Evolutionary conservation across 2,888 invertebrate species (phyloP).

Genomic region (Amphipoea lucens): DNA sequence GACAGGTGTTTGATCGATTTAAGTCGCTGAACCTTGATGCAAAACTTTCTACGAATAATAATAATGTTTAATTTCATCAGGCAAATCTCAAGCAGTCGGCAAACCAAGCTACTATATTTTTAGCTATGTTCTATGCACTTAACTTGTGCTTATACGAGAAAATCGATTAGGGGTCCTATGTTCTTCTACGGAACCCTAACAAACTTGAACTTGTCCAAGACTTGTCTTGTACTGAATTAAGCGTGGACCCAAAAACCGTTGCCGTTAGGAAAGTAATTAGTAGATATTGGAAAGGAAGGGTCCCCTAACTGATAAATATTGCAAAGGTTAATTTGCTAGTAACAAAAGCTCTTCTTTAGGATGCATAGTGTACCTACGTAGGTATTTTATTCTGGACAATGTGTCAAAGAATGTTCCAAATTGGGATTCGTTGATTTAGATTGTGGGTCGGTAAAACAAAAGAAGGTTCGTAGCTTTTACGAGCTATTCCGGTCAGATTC

Average conservation of each 20-base stretch:
- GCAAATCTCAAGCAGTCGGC: background rate
- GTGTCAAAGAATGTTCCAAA: conserved; percentile 15
- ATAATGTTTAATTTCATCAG: too few relatives aligned
- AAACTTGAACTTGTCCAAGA: conserved; percentile 17
- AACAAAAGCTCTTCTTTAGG: conserved; percentile 58
- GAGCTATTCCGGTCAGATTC: too few relatives aligned
- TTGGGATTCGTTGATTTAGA: conserved; percentile 4
- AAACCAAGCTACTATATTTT: background rate
- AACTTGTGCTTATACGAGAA: background rate
- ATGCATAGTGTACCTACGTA: conserved; percentile 28
- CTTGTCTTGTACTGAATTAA: conserved; percentile 70
- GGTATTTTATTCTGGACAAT: conserved; percentile 17
- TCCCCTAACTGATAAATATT: conserved; percentile 78
- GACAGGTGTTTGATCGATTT: background rate
- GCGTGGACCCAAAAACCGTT: conserved; percentile 65
- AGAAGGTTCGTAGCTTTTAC: too few relatives aligned
- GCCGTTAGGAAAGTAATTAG: conserved; percentile 79
- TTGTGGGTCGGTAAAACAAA: conserved; percentile 10
- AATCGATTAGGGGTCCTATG: background rate
- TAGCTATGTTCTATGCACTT: background rate
- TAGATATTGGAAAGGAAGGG: conserved; percentile 65
- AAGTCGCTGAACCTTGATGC: background rate
- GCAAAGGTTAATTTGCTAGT: conserved; percentile 71
- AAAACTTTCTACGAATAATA: background rate
- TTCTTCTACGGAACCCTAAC: conserved; percentile 15